Evolutionary conservation across 1,140 invertebrate species (phyloP).

Genomic region (Drosophila bocqueti): DNA sequence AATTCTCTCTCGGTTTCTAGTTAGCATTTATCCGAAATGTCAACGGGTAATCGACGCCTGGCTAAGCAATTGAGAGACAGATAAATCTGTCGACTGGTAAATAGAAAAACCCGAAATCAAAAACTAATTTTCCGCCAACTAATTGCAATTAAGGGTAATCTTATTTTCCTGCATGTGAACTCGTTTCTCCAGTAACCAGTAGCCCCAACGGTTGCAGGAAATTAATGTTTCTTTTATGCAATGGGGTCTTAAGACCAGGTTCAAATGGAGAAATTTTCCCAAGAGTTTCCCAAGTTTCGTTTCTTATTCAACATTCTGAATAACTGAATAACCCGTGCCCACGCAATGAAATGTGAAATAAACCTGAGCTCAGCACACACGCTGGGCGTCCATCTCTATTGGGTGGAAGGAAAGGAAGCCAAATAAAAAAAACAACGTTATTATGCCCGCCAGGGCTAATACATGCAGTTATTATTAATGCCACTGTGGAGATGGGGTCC

Average conservation of each 20-base stretch:
- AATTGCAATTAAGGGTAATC: conserved; percentile 51
- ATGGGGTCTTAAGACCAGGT: conserved; percentile 26
- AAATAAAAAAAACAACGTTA: conserved; percentile 18
- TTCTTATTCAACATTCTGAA: conserved; percentile 6
- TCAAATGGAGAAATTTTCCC: conserved; percentile 17
- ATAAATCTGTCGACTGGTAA: conserved; percentile 23
- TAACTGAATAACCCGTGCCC: conserved; percentile 19
- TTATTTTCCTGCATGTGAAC: conserved; percentile 28
- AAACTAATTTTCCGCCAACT: conserved; percentile 38
- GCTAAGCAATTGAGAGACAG: conserved; percentile 39
- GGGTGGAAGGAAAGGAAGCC: background rate
- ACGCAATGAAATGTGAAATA: conserved; percentile 18
- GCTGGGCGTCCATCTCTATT: conserved; percentile 45
- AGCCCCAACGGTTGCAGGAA: conserved; percentile 4
- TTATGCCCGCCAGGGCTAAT: conserved; percentile 63
- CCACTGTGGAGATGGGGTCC: conserved; percentile 62
- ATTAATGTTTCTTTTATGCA: conserved; percentile 37
- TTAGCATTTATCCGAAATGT: conserved; percentile 41
- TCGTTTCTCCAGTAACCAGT: conserved; percentile 10
- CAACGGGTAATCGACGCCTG: conserved; percentile 40
- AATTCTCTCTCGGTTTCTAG: conserved; percentile 32
- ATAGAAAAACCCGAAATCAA: conserved; percentile 37
- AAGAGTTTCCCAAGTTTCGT: background rate
- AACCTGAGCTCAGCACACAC: conserved; percentile 2
- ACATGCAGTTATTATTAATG: conserved; percentile 72